Base-by-base conservation (phyloP, 2,888 invertebrate species). In the Prosapia bicincta region DNA sequence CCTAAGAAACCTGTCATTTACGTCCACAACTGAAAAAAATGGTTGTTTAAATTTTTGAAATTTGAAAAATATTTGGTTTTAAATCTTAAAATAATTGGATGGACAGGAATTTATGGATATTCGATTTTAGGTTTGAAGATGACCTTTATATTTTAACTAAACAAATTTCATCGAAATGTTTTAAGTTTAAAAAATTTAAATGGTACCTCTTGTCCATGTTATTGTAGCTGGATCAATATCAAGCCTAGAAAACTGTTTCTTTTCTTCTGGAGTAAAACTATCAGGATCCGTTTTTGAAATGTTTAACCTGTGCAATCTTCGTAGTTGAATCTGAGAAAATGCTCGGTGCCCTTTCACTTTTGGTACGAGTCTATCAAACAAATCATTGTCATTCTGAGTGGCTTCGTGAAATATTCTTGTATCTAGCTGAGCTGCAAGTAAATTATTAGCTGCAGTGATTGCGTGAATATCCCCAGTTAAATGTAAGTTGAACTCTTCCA, bases 401-500 rank as follows among this genome's bases (percentile, higher is more conserved):
- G 88, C 88, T 86, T 99, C 99, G 85, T 99, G 99, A 87, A 98
- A 99, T 83, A 97, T 95, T 80, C 99, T 88, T 0, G 98, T 95
- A 83, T 99, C 99, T 83, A 99, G 90, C 84, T 98, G 98, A 0
- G 99, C 99, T 0, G 99, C 97, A 20, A 99, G 87, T 13, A 99
- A 88, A 86, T 99, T 99, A 86, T 99, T 97, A 6, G 99, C 98
- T 0, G 97, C 98, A 0, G 96, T 93, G n/a, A 99, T 94, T 0
- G 99, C 99, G 85, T 99, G 99, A 82, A 99, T 98, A 84, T 99
- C 99, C 0, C 98, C 97, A 0, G 99, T 99, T 80, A 99, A 87
- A 85, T 99, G 99, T 0, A 99, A 89, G 86, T 99, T 99, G 85
- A 99, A 99, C 82, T 99, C 99, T 85, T 99, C 99, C 99, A 99